A percentile compares a stretch with the other conserved stretches of the same genome.
Evolutionary conservation across 2,113 vertebrate genomes (phyloP).

Genomic region (Nibea coibor): DNA sequence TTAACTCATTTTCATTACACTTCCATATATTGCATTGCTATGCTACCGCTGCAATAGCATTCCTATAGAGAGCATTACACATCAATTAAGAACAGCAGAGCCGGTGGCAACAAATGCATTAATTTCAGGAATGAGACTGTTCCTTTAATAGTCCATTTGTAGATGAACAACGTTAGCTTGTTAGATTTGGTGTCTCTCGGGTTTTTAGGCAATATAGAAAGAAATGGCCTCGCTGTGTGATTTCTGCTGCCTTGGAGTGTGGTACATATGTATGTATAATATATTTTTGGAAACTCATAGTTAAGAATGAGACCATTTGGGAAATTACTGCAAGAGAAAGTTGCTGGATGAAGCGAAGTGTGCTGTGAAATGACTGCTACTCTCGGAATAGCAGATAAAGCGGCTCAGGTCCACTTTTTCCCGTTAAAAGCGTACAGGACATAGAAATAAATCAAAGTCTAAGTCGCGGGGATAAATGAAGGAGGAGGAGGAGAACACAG

Average conservation of each 20-base stretch:
- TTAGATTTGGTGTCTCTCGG: conserved; percentile 27
- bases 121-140: conserved; percentile 26
- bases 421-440: conserved; percentile 29
- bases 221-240: conserved; percentile 12
- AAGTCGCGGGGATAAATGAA: conserved; percentile 65
- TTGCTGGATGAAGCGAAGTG: conserved; percentile 21
- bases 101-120: conserved; percentile 15
- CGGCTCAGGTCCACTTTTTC: conserved; percentile 39
- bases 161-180: conserved; percentile 7
- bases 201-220: conserved; percentile 28
- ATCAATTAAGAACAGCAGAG: not conserved
- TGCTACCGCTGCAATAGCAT: not conserved
- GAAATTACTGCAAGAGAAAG: conserved; percentile 48
- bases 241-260: conserved; percentile 3
- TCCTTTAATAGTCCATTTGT: conserved; percentile 46
- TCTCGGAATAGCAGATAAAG: conserved; percentile 48
- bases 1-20: conserved; percentile 10
- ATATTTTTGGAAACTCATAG: conserved; percentile 41
- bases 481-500: conserved; percentile 60
- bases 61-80: not conserved
- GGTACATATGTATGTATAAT: conserved; percentile 17
- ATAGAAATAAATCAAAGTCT: conserved; percentile 65
- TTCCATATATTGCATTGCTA: not conserved
- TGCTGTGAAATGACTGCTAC: conserved; percentile 31
- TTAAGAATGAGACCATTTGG: conserved; percentile 54